Evolutionary conservation across 2,888 invertebrate species (phyloP).

Genomic region (Kuschelorhynchus macadamiae): DNA sequence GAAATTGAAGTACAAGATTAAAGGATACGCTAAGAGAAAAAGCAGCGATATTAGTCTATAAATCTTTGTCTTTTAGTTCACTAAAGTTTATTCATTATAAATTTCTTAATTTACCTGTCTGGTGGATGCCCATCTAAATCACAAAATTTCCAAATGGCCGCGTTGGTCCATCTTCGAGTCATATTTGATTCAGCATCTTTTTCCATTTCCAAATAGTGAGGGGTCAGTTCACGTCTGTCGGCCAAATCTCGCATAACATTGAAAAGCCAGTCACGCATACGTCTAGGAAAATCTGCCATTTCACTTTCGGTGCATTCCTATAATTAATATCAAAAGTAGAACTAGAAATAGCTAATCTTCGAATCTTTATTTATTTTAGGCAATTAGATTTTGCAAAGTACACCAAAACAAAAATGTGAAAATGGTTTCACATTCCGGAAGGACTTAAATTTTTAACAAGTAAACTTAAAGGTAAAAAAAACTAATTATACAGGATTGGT

Average conservation of each 20-base stretch:
- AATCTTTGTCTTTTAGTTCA: no score
- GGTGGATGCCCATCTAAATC: slow-evolving; percentile 94
- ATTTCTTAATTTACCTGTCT: slow-evolving; percentile 82
- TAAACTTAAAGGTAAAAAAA: no score
- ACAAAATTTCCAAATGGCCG: slow-evolving; percentile 99
- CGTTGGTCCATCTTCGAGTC: slow-evolving; percentile 89
- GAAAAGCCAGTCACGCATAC: slow-evolving; percentile 99
- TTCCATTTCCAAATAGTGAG: slow-evolving; percentile 89
- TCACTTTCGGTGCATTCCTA: slow-evolving; percentile 87
- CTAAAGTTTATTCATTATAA: no score
- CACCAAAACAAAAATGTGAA: no score
- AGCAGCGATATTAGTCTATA: no score
- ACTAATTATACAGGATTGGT: no score
- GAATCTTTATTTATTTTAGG: no score
- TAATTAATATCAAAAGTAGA: slow-evolving; percentile 33
- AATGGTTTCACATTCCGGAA: no score
- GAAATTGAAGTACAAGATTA: no score
- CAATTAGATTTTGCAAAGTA: no score
- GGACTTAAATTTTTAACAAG: no score
- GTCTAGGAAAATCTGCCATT: slow-evolving; percentile 93
- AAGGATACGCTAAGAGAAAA: no score
- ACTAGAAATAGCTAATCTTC: not conserved
- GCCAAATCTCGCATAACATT: slow-evolving; percentile 97
- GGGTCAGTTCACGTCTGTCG: slow-evolving; percentile 85
- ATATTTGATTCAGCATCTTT: slow-evolving; percentile 90